Base-by-base conservation (phyloP, 2,113 vertebrate species). In the Peromyscus leucopus region DNA sequence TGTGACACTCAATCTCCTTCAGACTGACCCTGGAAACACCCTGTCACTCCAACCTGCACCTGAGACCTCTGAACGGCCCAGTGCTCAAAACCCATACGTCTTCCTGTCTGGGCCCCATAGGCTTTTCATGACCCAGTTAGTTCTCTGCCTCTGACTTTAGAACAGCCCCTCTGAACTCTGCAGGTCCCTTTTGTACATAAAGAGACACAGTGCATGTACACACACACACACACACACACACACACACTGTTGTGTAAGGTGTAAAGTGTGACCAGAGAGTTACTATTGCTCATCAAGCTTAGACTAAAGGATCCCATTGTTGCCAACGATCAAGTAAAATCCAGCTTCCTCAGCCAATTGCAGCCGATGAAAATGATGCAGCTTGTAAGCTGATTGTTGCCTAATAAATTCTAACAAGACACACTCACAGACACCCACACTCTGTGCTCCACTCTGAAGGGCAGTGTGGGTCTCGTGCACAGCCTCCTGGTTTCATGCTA, bases 401-500 rank as follows among this genome's bases (percentile, higher is more conserved):
- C 55, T 7, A 57, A 39, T 55, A 72, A 71, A 42, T 51, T 36
- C 67, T 57, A 33, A 13, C 28, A 7, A 22, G 17, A 46, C 84
- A 69, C 16, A 31, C 26, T 48, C 21, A 83, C 21, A 83, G 22
- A 83, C 36, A 6, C n/a, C 55, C 16, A 0, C 1, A 5, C 13
- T n/a, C 2, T 9, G 0, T 0, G 11, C 9, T 21, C 11, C 9
- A 5, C 8, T 3, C 65, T 15, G 36, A 19, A 39, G 48, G 39
- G 63, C 1, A 2, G 9, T 36, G 42, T 46, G 1, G 1, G 21
- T 11, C 19, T 55, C 1, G 0, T 17, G 5, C n/a, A 31, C 12
- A 17, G 21, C n/a, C 65, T 46, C 63, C 55, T 0, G 7, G 1
- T 4, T 92, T 24, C 12, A 69, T 57, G 63, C 10, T n/a, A 57